These are phyloP conservation scores for Polyommatus icarus DNA, from an alignment of 2,888 invertebrate species.

Conservation along the genomic window DNA sequence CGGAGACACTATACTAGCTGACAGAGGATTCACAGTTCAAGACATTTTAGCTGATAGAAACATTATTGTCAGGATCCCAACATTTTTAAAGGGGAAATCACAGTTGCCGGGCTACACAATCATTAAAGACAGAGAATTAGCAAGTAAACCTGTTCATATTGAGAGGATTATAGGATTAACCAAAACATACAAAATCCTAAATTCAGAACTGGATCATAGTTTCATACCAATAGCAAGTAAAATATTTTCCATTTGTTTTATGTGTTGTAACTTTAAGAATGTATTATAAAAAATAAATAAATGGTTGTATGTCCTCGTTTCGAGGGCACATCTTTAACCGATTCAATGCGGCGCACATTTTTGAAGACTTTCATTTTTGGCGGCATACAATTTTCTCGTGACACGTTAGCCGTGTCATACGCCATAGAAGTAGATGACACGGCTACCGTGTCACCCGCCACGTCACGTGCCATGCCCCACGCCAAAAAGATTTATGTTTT, in stretches of 20 bases:
- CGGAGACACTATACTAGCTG: too few relatives aligned
- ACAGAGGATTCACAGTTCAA: not conserved
- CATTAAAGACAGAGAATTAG: not conserved
- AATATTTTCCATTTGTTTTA: conserved; percentile 4
- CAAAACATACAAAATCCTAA: conserved; percentile 10
- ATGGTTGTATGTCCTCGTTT: too few relatives aligned
- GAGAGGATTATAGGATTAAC: not conserved
- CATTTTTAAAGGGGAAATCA: not conserved
- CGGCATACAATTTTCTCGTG: too few relatives aligned
- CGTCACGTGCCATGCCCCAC: too few relatives aligned
- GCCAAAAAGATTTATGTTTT: too few relatives aligned
- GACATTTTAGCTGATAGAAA: not conserved
- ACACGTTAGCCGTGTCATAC: too few relatives aligned
- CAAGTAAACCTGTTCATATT: not conserved
- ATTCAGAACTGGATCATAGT: not conserved
- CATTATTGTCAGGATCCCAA: not conserved
- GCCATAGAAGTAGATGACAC: too few relatives aligned
- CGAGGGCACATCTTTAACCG: too few relatives aligned
- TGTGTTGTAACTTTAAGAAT: conserved; percentile 7
- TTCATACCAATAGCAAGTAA: not conserved
- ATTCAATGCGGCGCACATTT: too few relatives aligned
- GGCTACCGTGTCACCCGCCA: too few relatives aligned
- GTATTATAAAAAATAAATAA: not conserved
- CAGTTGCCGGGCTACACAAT: not conserved
- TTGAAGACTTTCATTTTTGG: too few relatives aligned